Percentiles rank a stretch among this genome's conserved stretches.
phyloP scores from a whole-genome alignment of 2,113 vertebrate species.

The Gymnocephalus cernua region DNA sequence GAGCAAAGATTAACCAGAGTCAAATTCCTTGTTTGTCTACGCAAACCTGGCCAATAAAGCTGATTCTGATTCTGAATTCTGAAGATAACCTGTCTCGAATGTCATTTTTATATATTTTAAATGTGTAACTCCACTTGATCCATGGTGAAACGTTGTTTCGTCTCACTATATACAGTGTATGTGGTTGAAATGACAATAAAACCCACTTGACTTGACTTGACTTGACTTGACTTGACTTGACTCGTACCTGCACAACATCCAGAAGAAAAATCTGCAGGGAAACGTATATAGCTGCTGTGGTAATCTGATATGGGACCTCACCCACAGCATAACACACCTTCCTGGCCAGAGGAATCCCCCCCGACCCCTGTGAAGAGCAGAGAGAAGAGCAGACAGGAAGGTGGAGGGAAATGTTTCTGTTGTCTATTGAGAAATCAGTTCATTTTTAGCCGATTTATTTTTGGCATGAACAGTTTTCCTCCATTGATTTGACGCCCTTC shows the following conservation, averaged over 20 bases:
- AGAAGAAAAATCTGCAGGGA: slow-evolving; percentile 86
- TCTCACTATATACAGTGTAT: too few relatives aligned
- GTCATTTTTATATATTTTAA: too few relatives aligned
- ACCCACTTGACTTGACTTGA: not conserved
- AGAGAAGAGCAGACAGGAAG: not conserved
- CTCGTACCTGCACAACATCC: slow-evolving; percentile 83
- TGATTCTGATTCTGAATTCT: too few relatives aligned
- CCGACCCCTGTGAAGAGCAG: slow-evolving; percentile 44
- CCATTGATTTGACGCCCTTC: not conserved
- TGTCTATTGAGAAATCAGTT: not conserved
- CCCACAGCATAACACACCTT: slow-evolving; percentile 84
- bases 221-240: not conserved
- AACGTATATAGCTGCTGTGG: slow-evolving; percentile 67
- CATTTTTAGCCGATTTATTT: not conserved
- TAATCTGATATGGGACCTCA: slow-evolving; percentile 81
- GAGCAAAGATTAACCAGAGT: too few relatives aligned
- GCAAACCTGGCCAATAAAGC: too few relatives aligned
- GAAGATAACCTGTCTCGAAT: too few relatives aligned
- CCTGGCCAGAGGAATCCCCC: slow-evolving; percentile 68
- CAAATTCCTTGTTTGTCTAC: too few relatives aligned
- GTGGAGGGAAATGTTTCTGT: not conserved
- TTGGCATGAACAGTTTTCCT: not conserved
- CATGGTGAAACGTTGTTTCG: too few relatives aligned
- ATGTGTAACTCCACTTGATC: too few relatives aligned
- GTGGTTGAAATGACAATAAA: too few relatives aligned